Base-by-base conservation (phyloP, 2,888 invertebrate genomes). In the Oscheius onirici region DNA sequence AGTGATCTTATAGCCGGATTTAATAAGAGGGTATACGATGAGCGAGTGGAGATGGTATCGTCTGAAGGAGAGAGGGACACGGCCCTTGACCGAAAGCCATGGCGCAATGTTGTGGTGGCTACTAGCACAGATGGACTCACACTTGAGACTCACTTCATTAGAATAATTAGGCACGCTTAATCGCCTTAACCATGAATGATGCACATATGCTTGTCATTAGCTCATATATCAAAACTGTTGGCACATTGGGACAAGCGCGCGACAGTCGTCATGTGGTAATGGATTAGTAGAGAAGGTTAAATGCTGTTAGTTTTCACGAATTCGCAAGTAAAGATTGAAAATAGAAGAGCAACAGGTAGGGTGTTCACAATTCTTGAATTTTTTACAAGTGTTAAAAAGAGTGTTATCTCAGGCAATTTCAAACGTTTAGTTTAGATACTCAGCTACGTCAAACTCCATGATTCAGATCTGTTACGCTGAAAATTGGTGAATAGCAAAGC, bases 111-210 rank as follows among this genome's bases (percentile, higher is more conserved):
- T 66, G 34, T 52, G 51, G 34, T 20, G 34, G 34, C 43, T 34
- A 8, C 22, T 22, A 40, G 52, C 66, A 49, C 66, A 66, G 66
- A 66, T 66, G 66, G 66, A 54, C 51, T 66, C 54, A 22, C 54
- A 66, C 66, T 66, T 66, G 66, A 66, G 66, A 66, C 66, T 66
- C 66, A 66, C 66, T 66, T 66, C 66, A 66, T 66, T 66, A 66
- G 66, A 66, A 66, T 66, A 66, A 66, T 66, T 66, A 66, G 66
- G 41, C 28, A 66, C 66, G 66, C 66, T 40, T 66, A 66, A 66
- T 66, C 66, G 66, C 66, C 66, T 66, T 54, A 66, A 66, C 66
- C 54, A 66, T 66, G 66, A 66, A 66, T 41, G 66, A 66, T 66
- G 66, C 40, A 66, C 66, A 66, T 66, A 66, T 66, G 66, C 66